Percentiles rank a stretch among this genome's conserved stretches.
Evolutionary conservation across 2,797 vertebrate genomes (phyloP).

Genomic region (Capromys pilorides): DNA sequence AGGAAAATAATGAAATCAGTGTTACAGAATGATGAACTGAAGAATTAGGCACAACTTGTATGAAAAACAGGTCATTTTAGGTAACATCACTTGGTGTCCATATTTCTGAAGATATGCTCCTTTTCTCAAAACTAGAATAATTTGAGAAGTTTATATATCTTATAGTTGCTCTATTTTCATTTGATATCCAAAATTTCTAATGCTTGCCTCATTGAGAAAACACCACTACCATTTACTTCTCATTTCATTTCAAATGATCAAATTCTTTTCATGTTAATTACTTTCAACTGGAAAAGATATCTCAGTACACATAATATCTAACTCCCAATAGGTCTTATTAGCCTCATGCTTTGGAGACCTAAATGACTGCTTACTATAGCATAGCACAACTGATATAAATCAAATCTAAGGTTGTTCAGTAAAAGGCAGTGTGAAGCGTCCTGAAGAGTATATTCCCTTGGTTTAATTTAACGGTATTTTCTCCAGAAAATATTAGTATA

Average conservation of each 20-base stretch:
- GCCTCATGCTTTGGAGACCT: conserved; percentile 40
- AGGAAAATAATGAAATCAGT: background rate
- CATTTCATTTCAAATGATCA: conserved; percentile 52
- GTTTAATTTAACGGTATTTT: conserved; percentile 37
- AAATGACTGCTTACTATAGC: background rate
- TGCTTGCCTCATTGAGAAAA: background rate
- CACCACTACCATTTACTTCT: conserved; percentile 26
- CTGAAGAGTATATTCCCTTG: conserved; percentile 12
- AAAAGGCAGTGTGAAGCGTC: background rate
- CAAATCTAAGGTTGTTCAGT: conserved; percentile 51
- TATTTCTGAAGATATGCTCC: background rate
- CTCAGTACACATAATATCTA: background rate
- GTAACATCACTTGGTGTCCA: background rate
- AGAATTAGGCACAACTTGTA: background rate
- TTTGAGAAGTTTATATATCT: background rate
- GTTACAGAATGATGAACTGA: background rate
- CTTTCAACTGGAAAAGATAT: conserved; percentile 40
- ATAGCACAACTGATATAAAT: conserved; percentile 24
- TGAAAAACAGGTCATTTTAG: background rate
- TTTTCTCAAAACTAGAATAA: conserved; percentile 43
- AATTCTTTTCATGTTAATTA: conserved; percentile 49
- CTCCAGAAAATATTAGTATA: background rate
- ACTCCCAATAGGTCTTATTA: conserved; percentile 49
- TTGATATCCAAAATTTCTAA: background rate
- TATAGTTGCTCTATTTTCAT: background rate